These are phyloP conservation scores for Tricholauxania praeusta DNA, from an alignment of 2,888 invertebrate species.

Conservation along the genomic window DNA sequence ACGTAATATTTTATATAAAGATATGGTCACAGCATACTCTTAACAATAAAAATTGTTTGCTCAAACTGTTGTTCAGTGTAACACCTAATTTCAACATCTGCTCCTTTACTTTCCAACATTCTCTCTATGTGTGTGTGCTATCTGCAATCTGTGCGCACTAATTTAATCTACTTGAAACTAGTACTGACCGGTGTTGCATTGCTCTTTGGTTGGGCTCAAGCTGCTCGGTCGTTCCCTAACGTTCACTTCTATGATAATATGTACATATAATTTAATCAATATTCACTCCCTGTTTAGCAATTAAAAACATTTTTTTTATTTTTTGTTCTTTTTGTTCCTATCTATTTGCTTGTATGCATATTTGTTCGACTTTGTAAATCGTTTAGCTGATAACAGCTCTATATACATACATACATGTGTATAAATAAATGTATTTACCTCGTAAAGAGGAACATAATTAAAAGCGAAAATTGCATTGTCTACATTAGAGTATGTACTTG, in stretches of 20 bases:
- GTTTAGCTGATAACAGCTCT: too few species aligned
- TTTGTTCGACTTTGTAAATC: too few species aligned
- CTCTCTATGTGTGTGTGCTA: not conserved
- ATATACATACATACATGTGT: too few species aligned
- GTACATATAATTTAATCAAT: slow-evolving; percentile 26
- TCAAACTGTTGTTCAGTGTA: not conserved
- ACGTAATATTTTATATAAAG: too few species aligned
- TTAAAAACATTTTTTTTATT: not conserved
- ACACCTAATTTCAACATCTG: slow-evolving; percentile 34
- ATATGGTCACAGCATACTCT: too few species aligned
- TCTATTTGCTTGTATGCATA: not conserved
- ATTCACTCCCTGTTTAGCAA: slow-evolving; percentile 6
- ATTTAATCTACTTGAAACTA: slow-evolving; percentile 44
- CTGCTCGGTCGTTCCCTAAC: not conserved
- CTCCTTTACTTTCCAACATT: not conserved
- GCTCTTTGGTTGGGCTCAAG: slow-evolving; percentile 10
- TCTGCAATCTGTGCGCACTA: slow-evolving; percentile 34
- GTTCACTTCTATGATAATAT: slow-evolving; percentile 8
- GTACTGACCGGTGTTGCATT: slow-evolving; percentile 18
- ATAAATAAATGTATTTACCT: too few species aligned
- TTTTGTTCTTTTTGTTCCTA: not conserved
- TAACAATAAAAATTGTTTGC: not conserved
- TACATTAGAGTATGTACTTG: too few species aligned
- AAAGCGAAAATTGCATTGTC: too few species aligned
- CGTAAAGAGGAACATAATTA: too few species aligned